Percentiles rank a stretch among this genome's conserved stretches.
Conservation (phyloP, 2,113 vertebrate genomes). For the Grantiella picta region DNA sequence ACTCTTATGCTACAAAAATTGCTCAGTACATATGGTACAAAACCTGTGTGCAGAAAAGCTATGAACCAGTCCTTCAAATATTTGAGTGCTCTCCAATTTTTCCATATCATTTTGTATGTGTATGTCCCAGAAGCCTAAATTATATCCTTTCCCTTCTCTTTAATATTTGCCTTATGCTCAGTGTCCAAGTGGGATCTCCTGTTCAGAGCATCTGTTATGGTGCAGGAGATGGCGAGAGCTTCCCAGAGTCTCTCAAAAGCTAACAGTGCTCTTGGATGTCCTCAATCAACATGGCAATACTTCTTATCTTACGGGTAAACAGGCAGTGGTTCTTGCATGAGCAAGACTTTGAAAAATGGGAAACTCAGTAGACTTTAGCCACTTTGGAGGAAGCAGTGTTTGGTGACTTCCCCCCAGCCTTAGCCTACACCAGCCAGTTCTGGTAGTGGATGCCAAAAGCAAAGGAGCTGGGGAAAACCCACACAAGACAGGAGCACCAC, state of each 20-base stretch:
- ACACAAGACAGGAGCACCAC: neutral
- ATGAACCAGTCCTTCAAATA: neutral
- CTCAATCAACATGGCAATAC: neutral
- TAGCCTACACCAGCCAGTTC: neutral
- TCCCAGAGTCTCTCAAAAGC: accelerated
- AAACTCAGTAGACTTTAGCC: neutral
- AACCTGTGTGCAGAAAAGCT: neutral
- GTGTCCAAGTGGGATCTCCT: neutral
- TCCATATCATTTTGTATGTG: neutral
- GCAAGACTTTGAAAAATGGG: neutral
- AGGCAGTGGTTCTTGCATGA: neutral
- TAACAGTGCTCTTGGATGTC: neutral
- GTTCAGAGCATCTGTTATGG: neutral
- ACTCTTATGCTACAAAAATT: neutral
- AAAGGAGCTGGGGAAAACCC: neutral
- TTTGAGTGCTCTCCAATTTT: neutral
- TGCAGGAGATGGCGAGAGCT: neutral
- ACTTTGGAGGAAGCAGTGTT: neutral
- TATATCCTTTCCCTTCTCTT: neutral
- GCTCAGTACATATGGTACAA: neutral
- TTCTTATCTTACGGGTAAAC: neutral
- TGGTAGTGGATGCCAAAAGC: neutral
- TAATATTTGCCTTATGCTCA: neutral
- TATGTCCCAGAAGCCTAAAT: neutral
- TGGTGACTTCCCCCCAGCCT: neutral